Base-by-base conservation (phyloP, 2,113 vertebrate genomes). In the Ondatra zibethicus region DNA sequence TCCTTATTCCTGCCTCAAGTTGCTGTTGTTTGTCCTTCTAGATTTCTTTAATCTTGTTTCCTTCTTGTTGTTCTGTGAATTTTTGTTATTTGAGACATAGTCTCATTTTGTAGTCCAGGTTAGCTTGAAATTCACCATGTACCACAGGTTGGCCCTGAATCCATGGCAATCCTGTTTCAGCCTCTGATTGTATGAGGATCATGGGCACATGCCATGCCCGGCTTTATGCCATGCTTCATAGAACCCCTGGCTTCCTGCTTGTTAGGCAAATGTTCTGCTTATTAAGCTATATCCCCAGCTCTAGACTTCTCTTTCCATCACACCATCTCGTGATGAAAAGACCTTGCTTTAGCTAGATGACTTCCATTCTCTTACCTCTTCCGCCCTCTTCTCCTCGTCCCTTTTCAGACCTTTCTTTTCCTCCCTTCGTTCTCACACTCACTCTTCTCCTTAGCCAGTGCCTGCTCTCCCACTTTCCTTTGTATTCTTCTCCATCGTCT, bases 361-460 rank as follows among this genome's bases (percentile, higher is more conserved):
- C 76, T 78, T 76, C n/a, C 55, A 88, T 91, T 92, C 89, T 88
- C 55, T 95, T 96, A 45, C 31, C 7, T 89, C 29, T 80, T 85
- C 47, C 91, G 4, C 21, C 93, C 12, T 82, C 65, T 85, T 89
- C 31, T 92, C 58, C 31, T 50, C 14, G 47, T 36, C 4, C 29
- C 63, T 68, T 86, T 50, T 47, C 61, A 92, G 45, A 82, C 19
- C n/a, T 33, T 78, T 39, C 33, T 68, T 77, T 86, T 47, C 65
- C 14, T 58, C 29, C 58, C 42, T 91, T 87, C 58, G 23, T 94
- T 73, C 70, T 93, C 52, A 55, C 47, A 68, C 29, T 14, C 39
- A 39, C 7, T 76, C 63, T 12, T 90, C 61, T 95, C 78, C 70
- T 97, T 65, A 93, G 87, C 33, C 27, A 82, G 31, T 86, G 58